A percentile compares a stretch with the other conserved stretches of the same genome.
These are phyloP conservation scores for Tigriopus californicus DNA, from an alignment of 2,888 invertebrate species.

Conservation along the genomic window DNA sequence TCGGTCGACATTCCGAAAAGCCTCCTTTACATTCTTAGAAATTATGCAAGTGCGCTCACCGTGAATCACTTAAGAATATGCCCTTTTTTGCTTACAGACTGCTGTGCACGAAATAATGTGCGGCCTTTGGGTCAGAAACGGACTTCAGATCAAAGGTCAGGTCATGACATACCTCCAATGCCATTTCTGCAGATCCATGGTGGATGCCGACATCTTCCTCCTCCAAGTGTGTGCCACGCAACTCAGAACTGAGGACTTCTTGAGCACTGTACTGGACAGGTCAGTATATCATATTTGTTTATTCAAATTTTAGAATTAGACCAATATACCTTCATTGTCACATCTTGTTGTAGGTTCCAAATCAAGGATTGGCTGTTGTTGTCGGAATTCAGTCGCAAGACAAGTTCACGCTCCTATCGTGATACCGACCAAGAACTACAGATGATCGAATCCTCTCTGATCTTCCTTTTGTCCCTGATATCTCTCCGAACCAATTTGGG, in stretches of 20 bases:
- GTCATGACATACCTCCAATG: constrained; percentile 98
- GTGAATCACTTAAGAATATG: constrained; percentile 15
- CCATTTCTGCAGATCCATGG: constrained; percentile 96
- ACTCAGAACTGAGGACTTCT: constrained; percentile 58
- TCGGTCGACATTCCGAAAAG: no score
- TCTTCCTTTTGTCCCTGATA: constrained; percentile 70
- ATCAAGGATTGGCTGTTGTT: constrained; percentile 17
- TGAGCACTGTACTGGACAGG: constrained; percentile 69
- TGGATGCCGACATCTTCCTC: constrained; percentile 87
- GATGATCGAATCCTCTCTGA: constrained; percentile 81
- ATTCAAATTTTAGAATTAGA: background rate
- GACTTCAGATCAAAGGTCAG: constrained; percentile 92
- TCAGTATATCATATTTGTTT: constrained; percentile 33
- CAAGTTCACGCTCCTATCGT: constrained; percentile 22
- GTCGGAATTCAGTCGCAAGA: constrained; percentile 11
- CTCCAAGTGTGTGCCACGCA: constrained; percentile 81
- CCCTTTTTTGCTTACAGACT: constrained; percentile 40
- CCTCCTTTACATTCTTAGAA: background rate
- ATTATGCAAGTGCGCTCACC: background rate
- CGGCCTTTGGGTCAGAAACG: constrained; percentile 90
- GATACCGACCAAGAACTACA: constrained; percentile 64
- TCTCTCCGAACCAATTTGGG: constrained; percentile 65
- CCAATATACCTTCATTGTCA: no score
- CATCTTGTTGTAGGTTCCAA: constrained; percentile 17
- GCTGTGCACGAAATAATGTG: constrained; percentile 85